A percentile compares a stretch with the other conserved stretches of the same genome.
phyloP scores from a whole-genome alignment of 2,797 vertebrate species.

The Danio tinwini region DNA sequence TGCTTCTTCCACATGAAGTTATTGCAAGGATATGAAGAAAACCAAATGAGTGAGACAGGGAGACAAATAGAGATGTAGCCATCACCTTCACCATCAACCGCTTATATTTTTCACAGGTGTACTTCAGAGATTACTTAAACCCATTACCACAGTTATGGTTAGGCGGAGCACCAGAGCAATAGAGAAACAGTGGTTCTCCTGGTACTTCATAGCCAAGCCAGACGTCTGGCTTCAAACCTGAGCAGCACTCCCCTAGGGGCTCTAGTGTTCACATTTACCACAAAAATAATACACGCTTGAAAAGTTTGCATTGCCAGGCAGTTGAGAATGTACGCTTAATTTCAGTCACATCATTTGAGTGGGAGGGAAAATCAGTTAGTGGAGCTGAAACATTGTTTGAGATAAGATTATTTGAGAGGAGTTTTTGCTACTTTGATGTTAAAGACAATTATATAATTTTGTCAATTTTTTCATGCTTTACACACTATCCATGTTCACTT shows the following conservation, averaged over 20 bases:
- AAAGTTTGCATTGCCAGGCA: conserved; percentile 46
- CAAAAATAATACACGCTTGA: conserved; percentile 40
- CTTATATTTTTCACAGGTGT: conserved; percentile 55
- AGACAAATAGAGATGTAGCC: conserved; percentile 44
- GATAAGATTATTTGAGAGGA: conserved; percentile 38
- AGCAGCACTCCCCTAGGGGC: conserved; percentile 53
- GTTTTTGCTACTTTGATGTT: conserved; percentile 11
- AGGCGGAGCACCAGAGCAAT: conserved; percentile 57
- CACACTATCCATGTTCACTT: background rate
- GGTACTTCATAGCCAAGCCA: conserved; percentile 52
- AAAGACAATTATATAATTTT: background rate
- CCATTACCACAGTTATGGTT: conserved; percentile 57
- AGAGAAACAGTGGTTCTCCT: conserved; percentile 55
- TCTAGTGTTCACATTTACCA: conserved; percentile 51
- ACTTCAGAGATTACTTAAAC: conserved; percentile 56
- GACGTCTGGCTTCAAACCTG: conserved; percentile 49
- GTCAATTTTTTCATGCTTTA: background rate
- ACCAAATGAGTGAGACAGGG: conserved; percentile 29
- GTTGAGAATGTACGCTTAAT: conserved; percentile 43
- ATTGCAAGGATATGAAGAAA: conserved; percentile 41
- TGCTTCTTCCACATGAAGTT: conserved; percentile 50
- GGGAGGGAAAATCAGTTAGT: conserved; percentile 46
- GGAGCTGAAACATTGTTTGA: conserved; percentile 24
- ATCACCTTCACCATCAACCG: conserved; percentile 57
- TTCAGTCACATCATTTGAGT: conserved; percentile 56